Evolutionary conservation across 2,797 vertebrate species (phyloP).

Genomic region (Gastrophryne carolinensis): DNA sequence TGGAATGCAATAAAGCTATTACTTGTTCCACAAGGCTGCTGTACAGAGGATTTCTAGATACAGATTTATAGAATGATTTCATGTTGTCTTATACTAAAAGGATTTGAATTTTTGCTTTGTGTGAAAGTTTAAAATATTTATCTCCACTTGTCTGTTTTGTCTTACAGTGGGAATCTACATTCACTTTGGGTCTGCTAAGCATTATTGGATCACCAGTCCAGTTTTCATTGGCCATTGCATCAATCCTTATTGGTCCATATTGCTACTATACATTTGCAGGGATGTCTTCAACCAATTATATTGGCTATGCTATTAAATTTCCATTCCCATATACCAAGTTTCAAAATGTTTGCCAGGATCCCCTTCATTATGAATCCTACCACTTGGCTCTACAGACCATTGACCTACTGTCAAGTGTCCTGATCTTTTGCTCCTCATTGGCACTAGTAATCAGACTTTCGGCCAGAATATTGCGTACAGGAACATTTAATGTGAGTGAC

Average conservation of each 20-base stretch:
- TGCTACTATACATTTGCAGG: slow-evolving; percentile 60
- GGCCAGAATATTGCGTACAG: slow-evolving; percentile 42
- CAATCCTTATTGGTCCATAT: slow-evolving; percentile 57
- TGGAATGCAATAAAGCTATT: too few relatives aligned
- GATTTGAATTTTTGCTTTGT: too few relatives aligned
- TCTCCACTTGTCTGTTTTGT: not conserved
- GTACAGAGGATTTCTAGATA: not conserved
- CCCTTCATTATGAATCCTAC: slow-evolving; percentile 3
- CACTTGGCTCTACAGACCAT: slow-evolving; percentile 55
- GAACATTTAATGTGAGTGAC: slow-evolving; percentile 52
- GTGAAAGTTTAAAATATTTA: too few relatives aligned
- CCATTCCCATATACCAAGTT: slow-evolving; percentile 56
- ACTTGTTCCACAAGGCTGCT: too few relatives aligned
- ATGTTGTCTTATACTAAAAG: not conserved
- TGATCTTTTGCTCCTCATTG: slow-evolving; percentile 53
- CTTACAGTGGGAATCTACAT: slow-evolving; percentile 63
- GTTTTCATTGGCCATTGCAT: slow-evolving; percentile 56
- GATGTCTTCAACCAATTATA: slow-evolving; percentile 55
- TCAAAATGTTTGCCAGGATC: slow-evolving; percentile 56
- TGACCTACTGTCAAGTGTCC: slow-evolving; percentile 38
- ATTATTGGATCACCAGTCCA: slow-evolving; percentile 55
- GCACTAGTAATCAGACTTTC: slow-evolving; percentile 48
- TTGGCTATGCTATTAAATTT: slow-evolving; percentile 53
- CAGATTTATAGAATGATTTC: not conserved
- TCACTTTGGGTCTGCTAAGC: slow-evolving; percentile 58